Evolutionary conservation across 2,888 invertebrate genomes (phyloP), one percentile per base, ranked within the genome.

Genomic region (Fissipunctia ypsillon): DNA sequence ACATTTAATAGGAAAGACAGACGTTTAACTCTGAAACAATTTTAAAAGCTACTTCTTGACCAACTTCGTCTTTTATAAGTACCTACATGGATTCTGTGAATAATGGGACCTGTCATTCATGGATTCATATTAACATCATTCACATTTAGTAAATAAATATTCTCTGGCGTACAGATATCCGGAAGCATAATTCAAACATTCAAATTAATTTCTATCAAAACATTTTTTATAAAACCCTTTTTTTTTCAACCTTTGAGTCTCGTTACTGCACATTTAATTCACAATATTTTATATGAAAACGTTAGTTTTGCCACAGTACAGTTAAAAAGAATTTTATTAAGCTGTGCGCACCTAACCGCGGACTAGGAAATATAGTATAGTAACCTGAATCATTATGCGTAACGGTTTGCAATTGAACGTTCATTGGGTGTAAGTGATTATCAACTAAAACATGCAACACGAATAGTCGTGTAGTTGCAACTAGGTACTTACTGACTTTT

Each of bases 281-380:
- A 67, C 22, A n/a, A n/a, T 67, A 45, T 72, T 60, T 72, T 28
- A n/a, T 57, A 68, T 16, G 70, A 50, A 52, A 68, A 48, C 25
- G 38, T 48, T 28, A 45, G 3, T 52, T 68, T 74, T 28, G 69
- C 63, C 45, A 61, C 57, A 69, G 63, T 45, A 65, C 61, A 75
- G 61, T 68, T 73, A 43, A 59, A 67, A 73, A 76, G 22, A 73
- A 66, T 63, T 28, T 61, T 69, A 69, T 65, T 73, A 72, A 60
- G 10, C 43, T 73, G 54, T 48, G 64, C 65, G 67, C 65, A 56
- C 52, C 48, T 81, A 81, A 81, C 81, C 72, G 68, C 69, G 64
- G 73, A 79, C 79, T 86, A 86, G 84, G 87, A 88, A 88, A 86
- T 80, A 71, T 76, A 73, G 85, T 83, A 84, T 78, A 73, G 87